Percentiles rank a stretch among this genome's conserved stretches.
Evolutionary conservation across 2,797 vertebrate species (phyloP).

Genomic region (Holocentrus rufus): DNA sequence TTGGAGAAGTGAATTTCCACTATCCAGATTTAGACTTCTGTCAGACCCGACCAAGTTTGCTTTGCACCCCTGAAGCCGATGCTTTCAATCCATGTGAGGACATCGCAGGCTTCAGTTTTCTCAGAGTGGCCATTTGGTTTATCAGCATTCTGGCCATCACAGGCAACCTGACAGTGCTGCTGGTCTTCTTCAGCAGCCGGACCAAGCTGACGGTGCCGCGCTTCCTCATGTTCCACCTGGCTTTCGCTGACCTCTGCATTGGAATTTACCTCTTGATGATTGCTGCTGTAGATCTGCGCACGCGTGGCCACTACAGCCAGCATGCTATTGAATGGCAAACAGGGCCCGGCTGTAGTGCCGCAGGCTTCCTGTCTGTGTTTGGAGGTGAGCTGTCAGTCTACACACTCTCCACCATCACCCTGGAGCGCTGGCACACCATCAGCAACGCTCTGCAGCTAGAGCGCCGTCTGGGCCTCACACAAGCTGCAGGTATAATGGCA

Average conservation of each 20-base stretch:
- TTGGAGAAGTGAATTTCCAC: slow-evolving; percentile 66
- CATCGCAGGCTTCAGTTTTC: slow-evolving; percentile 87
- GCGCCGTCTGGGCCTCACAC: slow-evolving; percentile 81
- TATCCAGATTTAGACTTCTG: slow-evolving; percentile 73
- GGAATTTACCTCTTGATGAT: slow-evolving; percentile 90
- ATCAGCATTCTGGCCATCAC: slow-evolving; percentile 87
- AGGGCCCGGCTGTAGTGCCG: slow-evolving; percentile 82
- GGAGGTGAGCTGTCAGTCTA: slow-evolving; percentile 90
- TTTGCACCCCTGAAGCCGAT: slow-evolving; percentile 86
- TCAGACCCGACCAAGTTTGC: slow-evolving; percentile 65
- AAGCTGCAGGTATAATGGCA: slow-evolving; percentile 84
- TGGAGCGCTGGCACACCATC: slow-evolving; percentile 92
- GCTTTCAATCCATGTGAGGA: slow-evolving; percentile 91
- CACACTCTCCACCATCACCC: slow-evolving; percentile 86
- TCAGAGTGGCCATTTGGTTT: slow-evolving; percentile 89
- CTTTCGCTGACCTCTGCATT: slow-evolving; percentile 91
- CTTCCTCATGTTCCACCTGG: slow-evolving; percentile 92
- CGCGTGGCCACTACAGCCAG: slow-evolving; percentile 87
- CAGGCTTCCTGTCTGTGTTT: slow-evolving; percentile 90
- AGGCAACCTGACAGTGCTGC: slow-evolving; percentile 86
- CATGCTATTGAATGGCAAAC: slow-evolving; percentile 92
- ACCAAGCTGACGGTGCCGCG: slow-evolving; percentile 88
- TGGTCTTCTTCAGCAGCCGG: slow-evolving; percentile 83
- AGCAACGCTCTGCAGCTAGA: slow-evolving; percentile 87
- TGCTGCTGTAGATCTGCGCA: slow-evolving; percentile 84